Conservation (phyloP, 1,140 invertebrate species). For the Zaprionus capensis region DNA sequence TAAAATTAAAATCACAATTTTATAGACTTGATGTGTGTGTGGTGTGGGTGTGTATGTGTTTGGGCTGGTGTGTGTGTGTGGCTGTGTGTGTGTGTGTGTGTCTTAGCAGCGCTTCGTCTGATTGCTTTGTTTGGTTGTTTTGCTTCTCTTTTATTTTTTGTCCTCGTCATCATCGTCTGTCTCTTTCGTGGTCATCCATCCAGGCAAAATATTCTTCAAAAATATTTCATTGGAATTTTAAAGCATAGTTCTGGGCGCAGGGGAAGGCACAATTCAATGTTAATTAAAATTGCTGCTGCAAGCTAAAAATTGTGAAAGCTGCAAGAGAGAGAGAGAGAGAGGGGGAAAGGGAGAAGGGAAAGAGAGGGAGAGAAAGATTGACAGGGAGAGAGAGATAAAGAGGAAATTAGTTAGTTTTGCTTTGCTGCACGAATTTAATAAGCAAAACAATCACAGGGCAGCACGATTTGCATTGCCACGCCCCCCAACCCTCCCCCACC, state of each 20-base stretch:
- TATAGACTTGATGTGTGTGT: conserved; percentile 82
- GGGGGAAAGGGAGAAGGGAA: background rate
- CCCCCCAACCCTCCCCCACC: conserved; percentile 6
- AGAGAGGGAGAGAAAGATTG: background rate
- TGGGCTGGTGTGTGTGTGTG: conserved; percentile 22
- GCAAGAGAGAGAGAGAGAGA: conserved; percentile 27
- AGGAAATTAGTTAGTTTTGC: conserved; percentile 62
- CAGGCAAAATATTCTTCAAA: conserved; percentile 75
- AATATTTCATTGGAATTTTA: conserved; percentile 80
- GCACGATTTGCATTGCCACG: conserved; percentile 77
- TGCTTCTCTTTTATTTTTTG: conserved; percentile 30
- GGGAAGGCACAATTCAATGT: conserved; percentile 80
- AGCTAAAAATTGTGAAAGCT: conserved; percentile 78
- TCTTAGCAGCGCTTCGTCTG: conserved; percentile 46
- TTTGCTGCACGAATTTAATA: conserved; percentile 76
- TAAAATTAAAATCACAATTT: conserved; percentile 84
- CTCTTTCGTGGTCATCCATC: conserved; percentile 47
- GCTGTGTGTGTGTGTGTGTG: conserved; percentile 38
- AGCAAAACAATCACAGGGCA: conserved; percentile 75
- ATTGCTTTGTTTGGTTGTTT: conserved; percentile 42
- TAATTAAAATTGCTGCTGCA: conserved; percentile 81
- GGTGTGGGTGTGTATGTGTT: conserved; percentile 13
- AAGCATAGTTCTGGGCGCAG: conserved; percentile 73
- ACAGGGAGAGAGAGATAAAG: conserved; percentile 6
- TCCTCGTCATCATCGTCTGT: conserved; percentile 26